Percentiles rank a stretch among this genome's conserved stretches.
Conservation (phyloP, 2,888 invertebrate species). For the Trichacis sp. region DNA sequence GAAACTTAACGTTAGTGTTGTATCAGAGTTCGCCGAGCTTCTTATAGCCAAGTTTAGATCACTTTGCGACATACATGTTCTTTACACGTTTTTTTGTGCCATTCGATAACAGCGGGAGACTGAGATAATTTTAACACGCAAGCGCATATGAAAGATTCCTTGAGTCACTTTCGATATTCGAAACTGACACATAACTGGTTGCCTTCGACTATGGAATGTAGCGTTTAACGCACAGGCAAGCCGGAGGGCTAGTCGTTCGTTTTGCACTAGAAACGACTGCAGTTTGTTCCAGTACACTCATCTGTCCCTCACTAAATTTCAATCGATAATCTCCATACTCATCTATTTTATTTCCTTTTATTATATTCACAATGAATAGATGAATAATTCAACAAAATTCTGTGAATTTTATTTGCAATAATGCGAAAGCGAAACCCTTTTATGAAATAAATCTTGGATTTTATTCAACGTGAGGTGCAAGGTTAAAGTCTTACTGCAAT, state of each 20-base stretch:
- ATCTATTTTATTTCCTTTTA: no score
- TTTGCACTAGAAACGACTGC: constrained; percentile 35
- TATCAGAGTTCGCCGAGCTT: no score
- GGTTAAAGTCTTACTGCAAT: not conserved
- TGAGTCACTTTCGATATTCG: constrained; percentile 43
- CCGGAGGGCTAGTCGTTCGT: constrained; percentile 38
- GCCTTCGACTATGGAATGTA: constrained; percentile 45
- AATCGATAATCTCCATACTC: no score
- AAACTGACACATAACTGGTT: constrained; percentile 47
- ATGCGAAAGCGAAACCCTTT: no score
- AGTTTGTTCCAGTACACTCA: no score
- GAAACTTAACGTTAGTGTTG: no score
- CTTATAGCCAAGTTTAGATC: not conserved
- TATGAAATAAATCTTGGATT: not conserved
- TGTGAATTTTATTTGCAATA: no score
- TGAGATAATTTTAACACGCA: constrained; percentile 38
- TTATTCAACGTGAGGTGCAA: constrained; percentile 3
- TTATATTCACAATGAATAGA: no score
- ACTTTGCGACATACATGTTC: not conserved
- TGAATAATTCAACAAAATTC: no score
- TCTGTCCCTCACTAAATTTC: no score
- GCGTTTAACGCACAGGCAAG: constrained; percentile 45
- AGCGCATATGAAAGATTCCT: constrained; percentile 39
- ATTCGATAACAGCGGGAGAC: not conserved
- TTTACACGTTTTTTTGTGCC: not conserved